These are phyloP conservation scores for Meiosimyza platycephala DNA, from an alignment of 2,888 invertebrate species.

Conservation along the genomic window DNA sequence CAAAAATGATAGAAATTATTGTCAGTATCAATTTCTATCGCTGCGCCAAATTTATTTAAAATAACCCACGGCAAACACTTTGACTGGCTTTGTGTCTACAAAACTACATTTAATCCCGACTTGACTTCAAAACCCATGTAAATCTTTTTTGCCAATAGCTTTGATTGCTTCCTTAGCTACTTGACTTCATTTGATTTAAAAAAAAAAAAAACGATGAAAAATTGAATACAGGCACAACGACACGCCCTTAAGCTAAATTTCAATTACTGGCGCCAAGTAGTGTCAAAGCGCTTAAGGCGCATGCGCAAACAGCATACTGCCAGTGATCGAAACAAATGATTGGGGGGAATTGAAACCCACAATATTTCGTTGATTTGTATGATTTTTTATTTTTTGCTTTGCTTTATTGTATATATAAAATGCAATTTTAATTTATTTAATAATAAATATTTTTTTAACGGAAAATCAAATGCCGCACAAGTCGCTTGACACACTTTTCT, in stretches of 20 bases:
- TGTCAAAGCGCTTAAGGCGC: neutral
- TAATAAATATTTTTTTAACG: constrained; percentile 7
- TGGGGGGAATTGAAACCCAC: neutral
- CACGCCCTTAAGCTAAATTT: constrained; percentile 28
- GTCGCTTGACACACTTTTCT: constrained; percentile 24
- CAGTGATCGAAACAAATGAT: neutral
- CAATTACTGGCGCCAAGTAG: constrained; percentile 28
- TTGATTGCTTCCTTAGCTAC: neutral
- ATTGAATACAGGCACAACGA: neutral
- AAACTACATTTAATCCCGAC: neutral
- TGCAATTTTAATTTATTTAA: constrained; percentile 7
- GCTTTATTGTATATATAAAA: neutral
- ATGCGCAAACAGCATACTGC: neutral
- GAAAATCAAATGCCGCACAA: constrained; percentile 9
- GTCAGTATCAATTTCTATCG: constrained; percentile 7
- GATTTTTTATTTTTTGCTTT: neutral
- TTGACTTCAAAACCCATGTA: neutral
- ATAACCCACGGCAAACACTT: too few relatives aligned
- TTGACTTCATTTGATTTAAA: neutral
- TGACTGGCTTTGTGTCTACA: neutral
- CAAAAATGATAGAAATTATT: neutral
- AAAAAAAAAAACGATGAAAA: neutral
- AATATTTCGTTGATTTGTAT: neutral
- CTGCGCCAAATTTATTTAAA: neutral
- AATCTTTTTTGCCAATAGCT: too few relatives aligned